Base-by-base conservation (phyloP, 2,888 invertebrate genomes). In the Taphrorychus bicolor region DNA sequence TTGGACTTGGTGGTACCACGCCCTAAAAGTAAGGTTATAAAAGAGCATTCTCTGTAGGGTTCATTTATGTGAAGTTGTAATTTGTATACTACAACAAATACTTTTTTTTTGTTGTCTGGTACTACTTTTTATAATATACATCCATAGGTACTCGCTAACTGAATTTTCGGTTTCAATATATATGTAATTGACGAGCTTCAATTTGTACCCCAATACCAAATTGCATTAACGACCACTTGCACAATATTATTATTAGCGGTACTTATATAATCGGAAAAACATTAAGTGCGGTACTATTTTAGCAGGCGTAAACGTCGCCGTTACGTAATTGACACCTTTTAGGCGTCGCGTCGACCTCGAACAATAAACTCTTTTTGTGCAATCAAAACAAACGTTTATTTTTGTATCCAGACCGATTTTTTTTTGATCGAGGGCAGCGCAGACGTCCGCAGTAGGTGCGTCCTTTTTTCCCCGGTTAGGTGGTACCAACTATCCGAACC, bases 261-360 rank as follows among this genome's bases (percentile, higher is more conserved):
- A 32, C 24, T 54, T 54, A 54, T 54, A 54, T 54, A 54, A 54
- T 54, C 24, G 54, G 24, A 54, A 54, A n/a, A 54, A 54, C 54
- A 54, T 54, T 54, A 54, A 54, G 45, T 45, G 17, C 7, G 32
- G 32, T 32, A 32, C 32, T 32, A 32, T 11, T 32, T 32, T 32
- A 32, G 32, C 17, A 32, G 16, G n/a, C 11, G 54, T 23, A 16
- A 32, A 32, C 23, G 32, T 16, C 54, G 23, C 24, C 24, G 54
- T 59, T 59, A 51, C 51, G 51, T 51, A 59, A 59, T 32, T 24
- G 23, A 45, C 45, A 59, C 51, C 59, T 59, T 56, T 63, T 57
- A 49, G 57, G 56, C 57, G 57, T 53, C 53, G 52, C 24, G 41
- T 48, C 57, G 63, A 56, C 63, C 63, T 63, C 63, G 63, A 56